Conservation (phyloP, 2,797 vertebrate species). For the Hippopotamyrus pictus region DNA sequence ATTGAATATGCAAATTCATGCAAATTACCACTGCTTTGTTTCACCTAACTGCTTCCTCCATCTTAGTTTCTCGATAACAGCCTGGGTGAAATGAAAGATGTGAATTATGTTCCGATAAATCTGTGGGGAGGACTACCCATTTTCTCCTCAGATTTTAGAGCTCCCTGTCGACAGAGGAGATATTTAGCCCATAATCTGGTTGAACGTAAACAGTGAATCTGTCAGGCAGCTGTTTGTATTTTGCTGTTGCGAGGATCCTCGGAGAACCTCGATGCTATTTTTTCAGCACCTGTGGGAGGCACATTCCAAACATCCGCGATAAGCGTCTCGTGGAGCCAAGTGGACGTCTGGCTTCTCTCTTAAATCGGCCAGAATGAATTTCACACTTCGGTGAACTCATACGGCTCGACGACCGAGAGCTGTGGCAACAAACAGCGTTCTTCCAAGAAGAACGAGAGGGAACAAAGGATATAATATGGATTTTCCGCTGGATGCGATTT, state of each 20-base stretch:
- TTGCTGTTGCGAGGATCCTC: not conserved
- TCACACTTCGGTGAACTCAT: conserved; percentile 12
- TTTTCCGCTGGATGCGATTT: not conserved
- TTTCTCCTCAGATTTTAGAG: not conserved
- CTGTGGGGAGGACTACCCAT: not conserved
- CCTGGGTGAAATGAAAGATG: conserved; percentile 10
- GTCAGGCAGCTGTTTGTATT: not conserved
- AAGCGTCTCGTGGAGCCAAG: not conserved
- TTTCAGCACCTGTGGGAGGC: not conserved
- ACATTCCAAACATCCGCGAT: not conserved
- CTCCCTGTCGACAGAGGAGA: not conserved
- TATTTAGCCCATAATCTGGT: not conserved
- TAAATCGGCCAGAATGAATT: conserved; percentile 5
- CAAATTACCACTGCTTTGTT: conserved; percentile 19
- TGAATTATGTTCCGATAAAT: conserved; percentile 14
- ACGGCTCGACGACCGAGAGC: not conserved
- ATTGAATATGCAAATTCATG: conserved; percentile 24
- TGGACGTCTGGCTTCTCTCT: not conserved
- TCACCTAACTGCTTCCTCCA: conserved; percentile 13
- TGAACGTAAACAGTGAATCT: not conserved
- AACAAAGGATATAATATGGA: not conserved
- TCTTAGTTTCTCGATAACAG: conserved; percentile 11
- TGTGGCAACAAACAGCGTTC: not conserved
- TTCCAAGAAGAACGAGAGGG: not conserved
- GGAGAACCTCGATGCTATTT: not conserved